These are phyloP conservation scores for Chrysoperla carnea DNA, from an alignment of 1,140 invertebrate genomes.

Conservation along the genomic window DNA sequence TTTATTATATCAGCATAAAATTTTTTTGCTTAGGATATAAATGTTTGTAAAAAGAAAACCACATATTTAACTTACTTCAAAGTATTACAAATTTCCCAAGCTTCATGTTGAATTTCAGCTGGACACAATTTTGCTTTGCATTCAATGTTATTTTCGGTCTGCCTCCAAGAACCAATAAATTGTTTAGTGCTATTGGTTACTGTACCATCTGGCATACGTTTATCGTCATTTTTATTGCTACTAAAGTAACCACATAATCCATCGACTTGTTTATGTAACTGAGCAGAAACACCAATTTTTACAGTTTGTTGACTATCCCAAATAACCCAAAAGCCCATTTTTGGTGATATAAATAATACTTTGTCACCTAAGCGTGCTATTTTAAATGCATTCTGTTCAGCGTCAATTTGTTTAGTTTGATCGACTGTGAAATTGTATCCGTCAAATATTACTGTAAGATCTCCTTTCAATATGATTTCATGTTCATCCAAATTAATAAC, in stretches of 20 bases:
- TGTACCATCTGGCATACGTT: constrained; percentile 43
- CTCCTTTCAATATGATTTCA: constrained; percentile 36
- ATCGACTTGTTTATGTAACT: constrained; percentile 39
- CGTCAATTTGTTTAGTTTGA: constrained; percentile 47
- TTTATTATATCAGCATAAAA: not conserved
- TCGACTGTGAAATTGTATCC: constrained; percentile 40
- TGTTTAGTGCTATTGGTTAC: constrained; percentile 38
- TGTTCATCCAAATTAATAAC: constrained; percentile 34
- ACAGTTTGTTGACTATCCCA: constrained; percentile 48
- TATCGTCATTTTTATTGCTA: constrained; percentile 43
- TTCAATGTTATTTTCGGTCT: constrained; percentile 25
- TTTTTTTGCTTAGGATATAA: too few relatives aligned
- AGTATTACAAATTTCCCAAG: constrained; percentile 39
- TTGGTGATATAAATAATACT: constrained; percentile 43
- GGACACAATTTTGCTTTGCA: constrained; percentile 39
- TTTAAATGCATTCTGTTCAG: constrained; percentile 40
- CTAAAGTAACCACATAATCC: constrained; percentile 66
- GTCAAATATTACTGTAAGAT: constrained; percentile 46
- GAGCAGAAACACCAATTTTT: constrained; percentile 49
- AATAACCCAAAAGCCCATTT: constrained; percentile 52
- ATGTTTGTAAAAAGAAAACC: not conserved
- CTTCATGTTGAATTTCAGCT: constrained; percentile 33
- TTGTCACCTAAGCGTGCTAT: constrained; percentile 47
- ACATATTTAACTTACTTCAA: constrained; percentile 23
- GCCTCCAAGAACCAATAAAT: constrained; percentile 57